phyloP scores from a whole-genome alignment of 2,888 invertebrate genomes.

The Melipona bicolor region DNA sequence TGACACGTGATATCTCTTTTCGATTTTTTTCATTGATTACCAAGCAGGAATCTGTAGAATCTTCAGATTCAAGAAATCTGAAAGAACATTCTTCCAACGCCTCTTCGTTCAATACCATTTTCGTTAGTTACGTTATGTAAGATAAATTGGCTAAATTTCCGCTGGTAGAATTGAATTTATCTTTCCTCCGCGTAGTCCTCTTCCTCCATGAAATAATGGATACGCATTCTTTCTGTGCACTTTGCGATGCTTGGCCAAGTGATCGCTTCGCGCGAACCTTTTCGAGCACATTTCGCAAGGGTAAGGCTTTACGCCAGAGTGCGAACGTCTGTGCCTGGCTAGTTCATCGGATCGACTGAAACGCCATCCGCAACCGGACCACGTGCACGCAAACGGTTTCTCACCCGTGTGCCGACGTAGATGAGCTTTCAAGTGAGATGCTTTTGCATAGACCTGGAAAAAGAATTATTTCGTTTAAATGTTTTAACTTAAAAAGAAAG shows the following conservation, averaged over 20 bases:
- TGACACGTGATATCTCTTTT: neutral
- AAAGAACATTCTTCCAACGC: conserved; percentile 21
- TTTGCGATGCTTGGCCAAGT: conserved; percentile 95
- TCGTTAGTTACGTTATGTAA: neutral
- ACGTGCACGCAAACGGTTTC: conserved; percentile 90
- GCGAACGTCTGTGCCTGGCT: conserved; percentile 96
- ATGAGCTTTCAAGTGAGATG: conserved; percentile 95
- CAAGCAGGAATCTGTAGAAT: conserved; percentile 7
- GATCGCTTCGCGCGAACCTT: conserved; percentile 96
- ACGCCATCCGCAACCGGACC: conserved; percentile 94
- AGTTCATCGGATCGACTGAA: conserved; percentile 98
- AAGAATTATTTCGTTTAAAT: neutral
- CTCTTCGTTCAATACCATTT: neutral
- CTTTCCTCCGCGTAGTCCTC: conserved; percentile 76
- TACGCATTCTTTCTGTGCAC: conserved; percentile 89
- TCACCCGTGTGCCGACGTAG: conserved; percentile 93
- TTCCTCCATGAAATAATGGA: conserved; percentile 76
- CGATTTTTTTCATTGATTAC: conserved; percentile 31
- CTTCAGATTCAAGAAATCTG: neutral
- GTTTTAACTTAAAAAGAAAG: no score
- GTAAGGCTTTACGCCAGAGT: conserved; percentile 97
- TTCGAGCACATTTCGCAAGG: conserved; percentile 95
- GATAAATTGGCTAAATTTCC: conserved; percentile 68
- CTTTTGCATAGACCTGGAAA: conserved; percentile 93
- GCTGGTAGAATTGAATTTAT: conserved; percentile 73